Evolutionary conservation across 2,888 invertebrate genomes (phyloP).

Genomic region (Endotricha flammealis): DNA sequence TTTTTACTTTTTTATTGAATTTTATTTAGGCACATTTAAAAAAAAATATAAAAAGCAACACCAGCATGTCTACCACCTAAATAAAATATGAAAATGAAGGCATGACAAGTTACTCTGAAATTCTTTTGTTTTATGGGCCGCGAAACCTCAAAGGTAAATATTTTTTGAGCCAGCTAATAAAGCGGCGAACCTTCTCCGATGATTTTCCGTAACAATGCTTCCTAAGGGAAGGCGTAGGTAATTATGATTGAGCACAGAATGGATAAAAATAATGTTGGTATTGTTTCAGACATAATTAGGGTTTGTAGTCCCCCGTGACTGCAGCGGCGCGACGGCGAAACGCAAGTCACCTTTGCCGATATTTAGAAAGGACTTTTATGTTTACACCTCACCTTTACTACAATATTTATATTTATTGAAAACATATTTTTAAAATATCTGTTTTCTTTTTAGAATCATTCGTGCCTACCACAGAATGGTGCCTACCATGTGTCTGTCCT

Average conservation of each 20-base stretch:
- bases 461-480: background rate
- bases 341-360: conserved; percentile 52
- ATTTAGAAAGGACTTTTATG: conserved; percentile 12
- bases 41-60: no score
- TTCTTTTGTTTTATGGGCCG: conserved; percentile 13
- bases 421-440: no score
- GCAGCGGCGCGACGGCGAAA: conserved; percentile 24
- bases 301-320: conserved; percentile 68
- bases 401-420: no score
- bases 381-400: conserved; percentile 8
- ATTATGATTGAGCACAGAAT: conserved; percentile 77
- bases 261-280: conserved; percentile 72
- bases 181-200: conserved; percentile 42
- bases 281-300: conserved; percentile 76
- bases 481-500: no score
- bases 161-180: conserved; percentile 38
- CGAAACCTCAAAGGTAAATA: conserved; percentile 37
- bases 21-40: no score
- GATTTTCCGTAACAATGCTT: conserved; percentile 60
- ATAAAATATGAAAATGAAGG: background rate
- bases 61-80: no score
- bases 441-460: background rate
- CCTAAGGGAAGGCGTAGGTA: conserved; percentile 59
- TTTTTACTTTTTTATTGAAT: no score
- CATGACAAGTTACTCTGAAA: conserved; percentile 4